phyloP scores from a whole-genome alignment of 1,140 invertebrate species.

The Drosophila micromelanica region DNA sequence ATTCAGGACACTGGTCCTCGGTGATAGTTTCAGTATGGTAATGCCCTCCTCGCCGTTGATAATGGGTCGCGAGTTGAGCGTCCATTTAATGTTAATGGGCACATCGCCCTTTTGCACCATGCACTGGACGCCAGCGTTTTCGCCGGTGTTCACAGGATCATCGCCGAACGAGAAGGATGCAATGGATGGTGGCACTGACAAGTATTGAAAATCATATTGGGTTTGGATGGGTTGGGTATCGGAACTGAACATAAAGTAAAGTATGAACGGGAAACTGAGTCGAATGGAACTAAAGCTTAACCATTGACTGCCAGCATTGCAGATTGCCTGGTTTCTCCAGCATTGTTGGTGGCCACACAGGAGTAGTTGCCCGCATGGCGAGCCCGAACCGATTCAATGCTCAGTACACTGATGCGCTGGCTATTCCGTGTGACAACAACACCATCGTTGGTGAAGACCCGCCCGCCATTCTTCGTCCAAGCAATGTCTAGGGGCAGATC shows the following conservation, averaged over 20 bases:
- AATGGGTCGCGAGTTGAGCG: slow-evolving; percentile 82
- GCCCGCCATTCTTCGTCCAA: slow-evolving; percentile 86
- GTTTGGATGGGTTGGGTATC: background rate
- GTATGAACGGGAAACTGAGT: slow-evolving; percentile 1
- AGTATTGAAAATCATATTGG: slow-evolving; percentile 3
- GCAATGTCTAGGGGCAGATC: slow-evolving; percentile 91
- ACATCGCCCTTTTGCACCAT: slow-evolving; percentile 90
- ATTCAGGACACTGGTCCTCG: slow-evolving; percentile 89
- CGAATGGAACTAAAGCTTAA: slow-evolving; percentile 58
- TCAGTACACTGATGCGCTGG: slow-evolving; percentile 88
- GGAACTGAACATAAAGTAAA: slow-evolving; percentile 36
- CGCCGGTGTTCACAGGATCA: slow-evolving; percentile 89
- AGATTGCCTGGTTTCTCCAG: slow-evolving; percentile 89
- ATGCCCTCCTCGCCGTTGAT: slow-evolving; percentile 85
- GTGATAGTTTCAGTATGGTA: slow-evolving; percentile 86
- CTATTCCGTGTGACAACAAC: slow-evolving; percentile 87
- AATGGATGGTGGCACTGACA: slow-evolving; percentile 84
- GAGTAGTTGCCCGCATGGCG: slow-evolving; percentile 89
- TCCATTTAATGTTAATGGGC: slow-evolving; percentile 89
- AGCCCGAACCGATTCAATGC: slow-evolving; percentile 87
- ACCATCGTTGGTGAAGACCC: slow-evolving; percentile 81
- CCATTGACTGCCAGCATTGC: slow-evolving; percentile 88
- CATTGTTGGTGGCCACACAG: slow-evolving; percentile 90
- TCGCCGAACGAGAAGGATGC: slow-evolving; percentile 89
- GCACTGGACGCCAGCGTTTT: slow-evolving; percentile 90